A percentile compares a stretch with the other conserved stretches of the same genome.
Conservation (phyloP, 2,113 vertebrate genomes). For the Procavia capensis region DNA sequence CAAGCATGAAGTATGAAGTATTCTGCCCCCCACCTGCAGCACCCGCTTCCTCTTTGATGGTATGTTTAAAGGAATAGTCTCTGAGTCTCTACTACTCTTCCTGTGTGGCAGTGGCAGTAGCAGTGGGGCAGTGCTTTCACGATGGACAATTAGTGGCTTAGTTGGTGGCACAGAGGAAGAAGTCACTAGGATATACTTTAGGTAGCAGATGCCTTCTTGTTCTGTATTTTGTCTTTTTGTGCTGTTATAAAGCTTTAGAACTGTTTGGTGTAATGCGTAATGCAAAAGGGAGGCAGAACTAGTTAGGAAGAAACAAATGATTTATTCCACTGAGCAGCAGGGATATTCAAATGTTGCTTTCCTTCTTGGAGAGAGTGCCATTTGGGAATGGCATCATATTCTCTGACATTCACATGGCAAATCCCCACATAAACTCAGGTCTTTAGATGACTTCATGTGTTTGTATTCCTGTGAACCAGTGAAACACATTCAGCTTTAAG, state of each 20-base stretch:
- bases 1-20: conserved; percentile 71
- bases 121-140: background rate
- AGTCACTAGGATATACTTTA: conserved; percentile 31
- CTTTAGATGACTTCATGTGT: conserved; percentile 42
- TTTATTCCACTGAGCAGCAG: conserved; percentile 56
- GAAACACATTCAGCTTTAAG: conserved; percentile 38
- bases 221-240: background rate
- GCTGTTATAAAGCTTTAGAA: conserved; percentile 24
- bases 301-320: conserved; percentile 50
- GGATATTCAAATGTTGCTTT: conserved; percentile 49
- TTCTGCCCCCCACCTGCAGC: background rate
- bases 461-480: conserved; percentile 30
- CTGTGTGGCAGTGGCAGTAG: background rate
- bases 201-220: conserved; percentile 26
- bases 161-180: background rate
- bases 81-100: background rate
- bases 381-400: conserved; percentile 64
- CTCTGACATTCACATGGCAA: conserved; percentile 43
- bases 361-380: conserved; percentile 57
- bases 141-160: background rate
- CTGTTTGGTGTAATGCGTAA: conserved; percentile 23
- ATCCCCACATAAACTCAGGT: conserved; percentile 27
- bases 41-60: conserved; percentile 52
- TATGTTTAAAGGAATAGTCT: conserved; percentile 53
- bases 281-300: background rate